Conservation (phyloP, 2,797 vertebrate genomes). For the Pempheris klunzingeri region DNA sequence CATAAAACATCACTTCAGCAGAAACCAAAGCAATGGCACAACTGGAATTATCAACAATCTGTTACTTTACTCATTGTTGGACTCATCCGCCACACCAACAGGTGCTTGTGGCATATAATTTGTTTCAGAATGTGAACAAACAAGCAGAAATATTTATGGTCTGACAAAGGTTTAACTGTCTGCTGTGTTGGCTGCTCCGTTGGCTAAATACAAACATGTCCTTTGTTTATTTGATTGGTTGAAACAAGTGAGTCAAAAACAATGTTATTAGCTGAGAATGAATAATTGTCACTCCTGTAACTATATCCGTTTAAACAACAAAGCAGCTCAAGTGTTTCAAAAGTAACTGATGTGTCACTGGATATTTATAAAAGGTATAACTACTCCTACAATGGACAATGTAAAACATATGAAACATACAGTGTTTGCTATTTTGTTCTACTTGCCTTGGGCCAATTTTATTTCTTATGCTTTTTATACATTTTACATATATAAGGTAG, state of each 20-base stretch:
- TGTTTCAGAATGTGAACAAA: too few species aligned
- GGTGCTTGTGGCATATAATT: too few species aligned
- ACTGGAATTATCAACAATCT: not conserved
- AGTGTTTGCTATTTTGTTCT: too few species aligned
- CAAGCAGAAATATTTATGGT: too few species aligned
- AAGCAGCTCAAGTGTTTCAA: not conserved
- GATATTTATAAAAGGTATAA: too few species aligned
- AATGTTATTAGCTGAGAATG: not conserved
- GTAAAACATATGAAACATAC: too few species aligned
- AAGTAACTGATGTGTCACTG: not conserved
- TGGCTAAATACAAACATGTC: not conserved
- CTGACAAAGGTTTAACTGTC: not conserved
- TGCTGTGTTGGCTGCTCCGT: not conserved
- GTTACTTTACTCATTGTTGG: not conserved
- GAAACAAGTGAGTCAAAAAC: not conserved
- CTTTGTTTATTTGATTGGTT: not conserved
- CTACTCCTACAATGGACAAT: too few species aligned
- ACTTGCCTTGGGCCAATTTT: too few species aligned
- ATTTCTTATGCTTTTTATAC: too few species aligned
- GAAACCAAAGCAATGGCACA: too few species aligned
- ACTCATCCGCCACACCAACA: not conserved
- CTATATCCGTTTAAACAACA: not conserved
- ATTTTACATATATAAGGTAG: too few species aligned
- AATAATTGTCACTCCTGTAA: not conserved
- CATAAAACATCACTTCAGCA: too few species aligned